Percentiles rank a stretch among this genome's conserved stretches.
Evolutionary conservation across 2,797 vertebrate genomes (phyloP).

Genomic region (Synanceia verrucosa): DNA sequence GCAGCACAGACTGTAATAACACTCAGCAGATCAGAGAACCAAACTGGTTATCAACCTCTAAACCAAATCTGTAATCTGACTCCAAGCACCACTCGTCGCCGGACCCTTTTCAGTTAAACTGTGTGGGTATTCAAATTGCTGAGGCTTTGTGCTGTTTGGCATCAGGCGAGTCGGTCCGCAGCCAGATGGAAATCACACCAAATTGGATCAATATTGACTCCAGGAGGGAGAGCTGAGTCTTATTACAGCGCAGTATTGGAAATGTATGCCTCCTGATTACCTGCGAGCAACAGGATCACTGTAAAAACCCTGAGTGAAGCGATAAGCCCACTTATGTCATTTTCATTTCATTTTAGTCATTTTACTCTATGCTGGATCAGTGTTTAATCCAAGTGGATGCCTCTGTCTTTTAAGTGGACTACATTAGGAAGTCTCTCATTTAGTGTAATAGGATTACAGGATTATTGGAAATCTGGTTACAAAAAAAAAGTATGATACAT

Average conservation of each 20-base stretch:
- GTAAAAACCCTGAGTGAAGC: constrained; percentile 20
- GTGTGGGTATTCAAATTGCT: constrained; percentile 55
- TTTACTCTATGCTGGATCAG: constrained; percentile 26
- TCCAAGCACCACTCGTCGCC: constrained; percentile 43
- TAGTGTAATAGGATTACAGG: constrained; percentile 42
- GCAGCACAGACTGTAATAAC: not conserved
- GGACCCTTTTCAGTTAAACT: constrained; percentile 45
- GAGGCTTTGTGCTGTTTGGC: constrained; percentile 58
- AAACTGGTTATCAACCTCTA: constrained; percentile 52
- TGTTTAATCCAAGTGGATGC: constrained; percentile 36
- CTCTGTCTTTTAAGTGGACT: constrained; percentile 28
- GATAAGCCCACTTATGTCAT: constrained; percentile 33
- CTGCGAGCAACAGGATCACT: constrained; percentile 46
- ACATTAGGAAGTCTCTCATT: constrained; percentile 40
- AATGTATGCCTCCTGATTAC: constrained; percentile 46
- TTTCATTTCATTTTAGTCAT: too few species aligned
- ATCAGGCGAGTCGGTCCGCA: constrained; percentile 31
- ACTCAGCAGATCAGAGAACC: constrained; percentile 27
- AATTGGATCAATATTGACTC: constrained; percentile 72
- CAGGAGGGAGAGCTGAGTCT: constrained; percentile 49
- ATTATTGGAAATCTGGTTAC: constrained; percentile 40
- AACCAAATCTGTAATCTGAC: constrained; percentile 65
- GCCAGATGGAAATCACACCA: constrained; percentile 66
- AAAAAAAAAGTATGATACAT: constrained; percentile 17
- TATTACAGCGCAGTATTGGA: constrained; percentile 51